These are phyloP conservation scores for Lepidothrix coronata DNA, from an alignment of 2,113 vertebrate genomes.

Conservation along the genomic window DNA sequence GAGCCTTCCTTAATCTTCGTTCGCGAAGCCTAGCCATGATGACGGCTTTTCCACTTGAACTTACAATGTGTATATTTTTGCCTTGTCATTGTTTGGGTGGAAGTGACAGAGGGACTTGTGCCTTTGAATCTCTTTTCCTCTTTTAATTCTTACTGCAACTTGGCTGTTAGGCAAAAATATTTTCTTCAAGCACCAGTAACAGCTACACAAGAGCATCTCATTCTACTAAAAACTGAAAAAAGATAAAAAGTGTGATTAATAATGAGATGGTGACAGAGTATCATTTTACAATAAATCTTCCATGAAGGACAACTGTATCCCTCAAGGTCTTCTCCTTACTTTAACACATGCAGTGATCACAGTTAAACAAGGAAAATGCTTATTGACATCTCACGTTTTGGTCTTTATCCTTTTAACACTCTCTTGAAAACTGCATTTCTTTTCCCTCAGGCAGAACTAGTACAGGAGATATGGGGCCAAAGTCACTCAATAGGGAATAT, in stretches of 20 bases:
- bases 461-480: background rate
- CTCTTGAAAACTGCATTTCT: background rate
- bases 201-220: background rate
- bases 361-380: conserved; percentile 3
- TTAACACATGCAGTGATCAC: background rate
- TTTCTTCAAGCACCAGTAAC: background rate
- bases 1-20: too few species aligned
- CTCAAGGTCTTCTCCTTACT: background rate
- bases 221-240: background rate
- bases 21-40: background rate
- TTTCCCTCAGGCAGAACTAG: background rate
- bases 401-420: background rate
- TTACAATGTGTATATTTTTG: background rate
- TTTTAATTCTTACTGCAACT: background rate
- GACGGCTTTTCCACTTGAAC: background rate
- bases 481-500: background rate
- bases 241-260: background rate
- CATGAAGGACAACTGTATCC: background rate
- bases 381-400: background rate
- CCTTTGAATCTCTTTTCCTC: background rate
- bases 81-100: background rate
- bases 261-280: background rate
- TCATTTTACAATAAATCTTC: background rate
- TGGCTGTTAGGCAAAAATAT: background rate
- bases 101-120: background rate